Percentiles rank a stretch among this genome's conserved stretches.
phyloP scores from a whole-genome alignment of 2,113 vertebrate genomes.

The Varanus salvator region DNA sequence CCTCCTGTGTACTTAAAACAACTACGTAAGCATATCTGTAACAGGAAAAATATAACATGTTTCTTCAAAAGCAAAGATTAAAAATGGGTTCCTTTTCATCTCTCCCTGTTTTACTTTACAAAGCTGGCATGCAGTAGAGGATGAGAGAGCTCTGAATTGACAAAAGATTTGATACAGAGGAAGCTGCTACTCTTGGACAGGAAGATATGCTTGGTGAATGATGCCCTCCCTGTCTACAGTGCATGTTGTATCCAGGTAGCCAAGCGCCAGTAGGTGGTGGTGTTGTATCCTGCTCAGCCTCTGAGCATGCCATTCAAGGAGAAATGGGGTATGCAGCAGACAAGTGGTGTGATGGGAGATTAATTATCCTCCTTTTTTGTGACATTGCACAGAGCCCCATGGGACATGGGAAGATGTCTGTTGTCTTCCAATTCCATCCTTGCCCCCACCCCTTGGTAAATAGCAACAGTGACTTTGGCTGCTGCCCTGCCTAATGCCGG shows the following conservation, averaged over 20 bases:
- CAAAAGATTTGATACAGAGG: not conserved
- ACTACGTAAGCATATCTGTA: constrained; percentile 49
- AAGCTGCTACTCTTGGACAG: not conserved
- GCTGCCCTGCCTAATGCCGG: constrained; percentile 63
- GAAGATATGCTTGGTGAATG: not conserved
- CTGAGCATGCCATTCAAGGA: constrained; percentile 24
- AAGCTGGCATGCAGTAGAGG: not conserved
- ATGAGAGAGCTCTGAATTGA: not conserved
- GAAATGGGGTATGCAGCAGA: constrained; percentile 35
- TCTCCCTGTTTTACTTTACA: not conserved
- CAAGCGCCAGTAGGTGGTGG: constrained; percentile 59
- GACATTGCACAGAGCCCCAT: constrained; percentile 56
- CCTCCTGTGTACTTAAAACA: not conserved
- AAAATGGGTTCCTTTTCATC: constrained; percentile 38
- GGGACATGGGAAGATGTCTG: constrained; percentile 72
- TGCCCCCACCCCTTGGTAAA: constrained; percentile 64
- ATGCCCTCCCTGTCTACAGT: too few relatives aligned
- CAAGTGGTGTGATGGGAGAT: constrained; percentile 75
- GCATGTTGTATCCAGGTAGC: not conserved
- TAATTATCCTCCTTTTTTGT: constrained; percentile 74
- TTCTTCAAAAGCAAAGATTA: constrained; percentile 21
- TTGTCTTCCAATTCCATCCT: constrained; percentile 58
- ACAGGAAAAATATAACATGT: constrained; percentile 40
- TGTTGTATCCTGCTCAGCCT: constrained; percentile 40
- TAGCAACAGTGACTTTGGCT: constrained; percentile 60